phyloP scores from a whole-genome alignment of 2,797 vertebrate genomes.

The Peromyscus melanophrys region DNA sequence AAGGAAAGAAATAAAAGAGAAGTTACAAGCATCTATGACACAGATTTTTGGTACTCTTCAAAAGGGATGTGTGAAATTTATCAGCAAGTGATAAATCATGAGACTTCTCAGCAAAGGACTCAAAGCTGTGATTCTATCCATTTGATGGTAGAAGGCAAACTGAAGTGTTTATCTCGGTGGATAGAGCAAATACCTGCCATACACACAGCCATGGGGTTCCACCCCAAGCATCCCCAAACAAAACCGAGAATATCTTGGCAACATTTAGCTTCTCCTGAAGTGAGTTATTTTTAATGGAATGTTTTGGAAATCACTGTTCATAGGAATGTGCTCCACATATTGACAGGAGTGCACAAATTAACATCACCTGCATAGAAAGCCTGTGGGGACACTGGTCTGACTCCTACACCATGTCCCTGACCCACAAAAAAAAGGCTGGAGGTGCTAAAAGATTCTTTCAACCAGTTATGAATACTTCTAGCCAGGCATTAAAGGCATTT shows the following conservation, averaged over 20 bases:
- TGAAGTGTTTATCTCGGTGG: neutral
- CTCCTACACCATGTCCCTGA: neutral
- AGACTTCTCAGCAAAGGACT: slow-evolving; percentile 49
- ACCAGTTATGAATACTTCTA: neutral
- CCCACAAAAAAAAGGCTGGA: neutral
- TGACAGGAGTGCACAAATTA: neutral
- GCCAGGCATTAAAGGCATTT: slow-evolving; percentile 45
- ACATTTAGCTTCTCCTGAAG: slow-evolving; percentile 47
- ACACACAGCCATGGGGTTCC: neutral
- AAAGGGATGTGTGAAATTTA: neutral
- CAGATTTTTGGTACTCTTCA: neutral
- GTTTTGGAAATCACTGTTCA: neutral
- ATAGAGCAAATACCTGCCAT: neutral
- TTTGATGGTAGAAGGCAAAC: slow-evolving; percentile 12
- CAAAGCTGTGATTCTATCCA: slow-evolving; percentile 19
- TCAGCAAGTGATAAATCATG: neutral
- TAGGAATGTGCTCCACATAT: neutral
- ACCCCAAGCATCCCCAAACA: neutral
- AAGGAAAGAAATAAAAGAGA: neutral
- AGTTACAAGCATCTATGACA: neutral
- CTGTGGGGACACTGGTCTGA: neutral
- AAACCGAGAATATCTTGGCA: neutral
- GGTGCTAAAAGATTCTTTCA: neutral
- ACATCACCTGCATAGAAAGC: neutral
- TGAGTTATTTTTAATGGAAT: slow-evolving; percentile 9